Evolutionary conservation across 2,888 invertebrate genomes (phyloP), one percentile per base, ranked within the genome.

Genomic region (Trachelus troglodyta): DNA sequence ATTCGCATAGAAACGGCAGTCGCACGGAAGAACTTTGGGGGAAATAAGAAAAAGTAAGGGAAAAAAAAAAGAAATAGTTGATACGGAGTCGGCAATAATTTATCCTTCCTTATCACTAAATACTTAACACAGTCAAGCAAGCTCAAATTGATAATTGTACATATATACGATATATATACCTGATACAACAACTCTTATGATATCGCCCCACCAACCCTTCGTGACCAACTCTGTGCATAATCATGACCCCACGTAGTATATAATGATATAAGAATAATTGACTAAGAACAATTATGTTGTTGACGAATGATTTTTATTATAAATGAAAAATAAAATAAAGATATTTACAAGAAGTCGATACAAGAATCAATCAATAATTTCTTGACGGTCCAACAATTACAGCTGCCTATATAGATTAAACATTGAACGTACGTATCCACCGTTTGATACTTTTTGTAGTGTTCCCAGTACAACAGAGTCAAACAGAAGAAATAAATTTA

Each of bases 241-340:
- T 91, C 90, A 91, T 91, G 86, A 90, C 89, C 83, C 81, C 69
- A 82, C 79, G 80, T 85, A 83, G 83, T 79, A 81, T 82, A 81
- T 83, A 83, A 82, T 81, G 81, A 79, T 80, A 82, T 83, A 79
- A 83, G 83, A 79, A 80, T 90, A 89, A 91, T 90, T 91, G 89
- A 90, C 87, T 91, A 91, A 90, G 89, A 90, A 91, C 90, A 90
- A 91, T 91, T 91, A 91, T 90, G 91, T 91, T 91, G 91, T 91
- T 91, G 91, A 91, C 87, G 91, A 91, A 91, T 91, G 91, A 91
- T 91, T 91, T 91, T 91, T 91, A 91, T 91, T 91, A 91, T 91
- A 91, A 91, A 91, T 91, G 91, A 91, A 90, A 91, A 91, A 91
- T 88, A 88, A 89, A 89, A 89, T 91, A 91, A 91, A 91, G 91